phyloP scores from a whole-genome alignment of 2,888 invertebrate species.

The Prenolepis imparis region DNA sequence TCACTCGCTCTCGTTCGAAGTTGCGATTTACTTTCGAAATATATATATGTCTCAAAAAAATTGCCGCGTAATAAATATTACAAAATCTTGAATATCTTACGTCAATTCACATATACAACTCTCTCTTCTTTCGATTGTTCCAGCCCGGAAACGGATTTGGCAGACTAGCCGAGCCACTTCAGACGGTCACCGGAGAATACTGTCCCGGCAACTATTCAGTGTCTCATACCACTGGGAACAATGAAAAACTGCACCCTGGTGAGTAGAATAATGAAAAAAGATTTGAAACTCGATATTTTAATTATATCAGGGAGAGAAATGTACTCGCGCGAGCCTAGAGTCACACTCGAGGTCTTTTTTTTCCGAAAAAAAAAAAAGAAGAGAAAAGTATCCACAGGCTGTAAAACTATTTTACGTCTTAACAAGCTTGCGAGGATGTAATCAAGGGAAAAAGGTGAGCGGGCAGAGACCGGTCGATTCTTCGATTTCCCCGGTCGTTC shows the following conservation, averaged over 20 bases:
- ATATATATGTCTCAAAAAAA: slow-evolving; percentile 6
- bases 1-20: background rate
- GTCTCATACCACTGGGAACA: slow-evolving; percentile 50
- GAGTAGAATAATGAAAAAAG: slow-evolving; percentile 43
- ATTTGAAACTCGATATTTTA: background rate
- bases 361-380: slow-evolving; percentile 7
- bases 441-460: slow-evolving; percentile 60
- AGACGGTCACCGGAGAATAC: slow-evolving; percentile 72
- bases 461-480: slow-evolving; percentile 61
- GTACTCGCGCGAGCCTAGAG: background rate
- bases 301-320: background rate
- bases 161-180: slow-evolving; percentile 76
- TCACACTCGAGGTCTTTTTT: background rate
- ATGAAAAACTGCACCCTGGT: slow-evolving; percentile 71
- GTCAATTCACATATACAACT: background rate
- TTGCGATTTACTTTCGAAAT: slow-evolving; percentile 20
- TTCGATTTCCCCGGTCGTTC: slow-evolving; percentile 57
- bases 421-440: slow-evolving; percentile 44
- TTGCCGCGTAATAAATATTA: background rate
- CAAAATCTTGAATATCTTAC: background rate
- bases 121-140: slow-evolving; percentile 55
- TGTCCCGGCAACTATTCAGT: slow-evolving; percentile 76
- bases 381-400: slow-evolving; percentile 12
- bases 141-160: slow-evolving; percentile 79
- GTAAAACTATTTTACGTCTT: slow-evolving; percentile 5